Conservation (phyloP, 2,888 invertebrate species). For the Linyphia triangularis region DNA sequence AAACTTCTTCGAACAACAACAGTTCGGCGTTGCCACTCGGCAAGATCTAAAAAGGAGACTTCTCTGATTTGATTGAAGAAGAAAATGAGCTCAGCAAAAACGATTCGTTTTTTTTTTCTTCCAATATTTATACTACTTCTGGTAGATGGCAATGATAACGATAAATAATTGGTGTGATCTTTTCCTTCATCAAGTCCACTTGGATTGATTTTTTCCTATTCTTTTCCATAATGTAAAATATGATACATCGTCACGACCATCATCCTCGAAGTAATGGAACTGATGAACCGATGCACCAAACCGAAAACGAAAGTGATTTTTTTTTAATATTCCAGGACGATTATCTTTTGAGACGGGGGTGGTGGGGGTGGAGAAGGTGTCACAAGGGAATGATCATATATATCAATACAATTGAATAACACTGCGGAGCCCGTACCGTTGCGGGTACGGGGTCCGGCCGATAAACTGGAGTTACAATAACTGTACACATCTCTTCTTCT, state of each 20-base stretch:
- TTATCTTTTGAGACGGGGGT: conserved; percentile 16
- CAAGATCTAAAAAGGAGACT: conserved; percentile 16
- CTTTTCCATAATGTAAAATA: conserved; percentile 52
- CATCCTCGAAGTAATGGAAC: background rate
- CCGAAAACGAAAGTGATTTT: background rate
- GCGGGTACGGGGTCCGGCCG: conserved; percentile 18
- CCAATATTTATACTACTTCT: conserved; percentile 5
- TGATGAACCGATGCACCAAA: background rate
- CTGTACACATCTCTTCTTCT: conserved; percentile 47
- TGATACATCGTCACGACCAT: conserved; percentile 52
- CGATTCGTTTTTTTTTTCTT: background rate
- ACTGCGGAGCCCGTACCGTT: conserved; percentile 33
- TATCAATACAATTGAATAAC: conserved; percentile 60
- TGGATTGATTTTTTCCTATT: background rate
- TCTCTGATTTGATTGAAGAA: conserved; percentile 46
- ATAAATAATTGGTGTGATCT: conserved; percentile 35
- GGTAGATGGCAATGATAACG: conserved; percentile 42
- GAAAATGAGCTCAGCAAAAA: conserved; percentile 44
- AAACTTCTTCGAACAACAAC: conserved; percentile 30
- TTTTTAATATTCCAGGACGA: conserved; percentile 42
- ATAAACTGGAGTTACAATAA: conserved; percentile 34
- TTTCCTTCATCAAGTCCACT: conserved; percentile 6
- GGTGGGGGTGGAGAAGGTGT: conserved; percentile 7
- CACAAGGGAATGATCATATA: conserved; percentile 33
- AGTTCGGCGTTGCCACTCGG: conserved; percentile 19